Base-by-base conservation (phyloP, 2,113 vertebrate genomes). In the Pipa parva region DNA sequence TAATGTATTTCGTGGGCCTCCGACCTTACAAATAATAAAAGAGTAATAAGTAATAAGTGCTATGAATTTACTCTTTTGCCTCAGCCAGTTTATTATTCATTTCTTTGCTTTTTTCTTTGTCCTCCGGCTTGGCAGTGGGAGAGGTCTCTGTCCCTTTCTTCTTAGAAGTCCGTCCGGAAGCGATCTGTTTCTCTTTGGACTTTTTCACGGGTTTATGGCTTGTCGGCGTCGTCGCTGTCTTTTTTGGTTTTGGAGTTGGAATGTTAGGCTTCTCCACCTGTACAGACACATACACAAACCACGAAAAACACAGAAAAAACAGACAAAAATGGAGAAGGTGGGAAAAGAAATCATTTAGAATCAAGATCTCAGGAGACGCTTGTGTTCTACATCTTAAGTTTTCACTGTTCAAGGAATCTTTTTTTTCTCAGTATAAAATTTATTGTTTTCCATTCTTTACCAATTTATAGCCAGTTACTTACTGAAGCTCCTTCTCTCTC, bases 61-160 rank as follows among this genome's bases (percentile, higher is more conserved):
- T 85, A 87, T 89, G 88, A 85, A 92, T 92, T 98, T 97, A 99
- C 93, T 99, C 95, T 97, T 99, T 99, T 62, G 97, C 97, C 87
- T 99, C 97, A 86, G 97, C 97, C 92, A 99, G 91, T 93, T 98
- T 99, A 95, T 99, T 99, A 93, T 98, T 99, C 85, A 96, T 96
- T 94, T 98, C 95, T 92, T 95, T 95, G 84, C 93, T 96, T 87
- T 94, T 95, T 92, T 98, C 95, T 91, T 94, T 95, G 83, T 86
- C 88, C 15, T 91, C 89, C 1, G 92, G 84, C 33, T 77, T 90
- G 73, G 83, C 63, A 1, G 83, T 71, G 76, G 84, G 39, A 8
- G 86, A 82, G 80, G 90, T 93, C 2, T 91, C 73, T 0, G 81
- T 84, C 27, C 80, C 77, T 74, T 90, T 92, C 87, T 95, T 98